Percentiles rank a stretch among this genome's conserved stretches.
These are phyloP conservation scores for Boulengeromyrus knoepffleri DNA, from an alignment of 2,113 vertebrate genomes.

Conservation along the genomic window DNA sequence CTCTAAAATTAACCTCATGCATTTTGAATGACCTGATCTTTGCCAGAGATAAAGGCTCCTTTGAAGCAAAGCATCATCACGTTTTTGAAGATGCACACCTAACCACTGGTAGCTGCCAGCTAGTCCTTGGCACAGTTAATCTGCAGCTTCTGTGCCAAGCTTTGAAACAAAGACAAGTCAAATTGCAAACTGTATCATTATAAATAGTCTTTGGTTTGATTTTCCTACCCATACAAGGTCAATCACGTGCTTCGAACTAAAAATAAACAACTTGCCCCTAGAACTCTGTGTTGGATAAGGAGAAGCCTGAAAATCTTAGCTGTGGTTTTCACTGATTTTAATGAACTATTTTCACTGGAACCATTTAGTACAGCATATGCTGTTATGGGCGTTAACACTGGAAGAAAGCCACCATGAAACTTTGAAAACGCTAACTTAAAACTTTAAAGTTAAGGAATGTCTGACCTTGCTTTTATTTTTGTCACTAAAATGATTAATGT, in stretches of 20 bases:
- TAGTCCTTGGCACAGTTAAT: neutral
- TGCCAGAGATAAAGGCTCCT: neutral
- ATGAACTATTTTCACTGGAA: neutral
- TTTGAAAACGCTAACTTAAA: neutral
- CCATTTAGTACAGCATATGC: neutral
- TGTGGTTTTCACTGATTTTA: neutral
- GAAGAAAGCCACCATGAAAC: neutral
- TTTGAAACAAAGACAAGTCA: neutral
- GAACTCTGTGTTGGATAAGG: neutral
- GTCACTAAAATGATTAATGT: neutral
- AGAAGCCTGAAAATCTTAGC: neutral
- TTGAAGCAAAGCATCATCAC: neutral
- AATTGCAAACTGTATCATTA: neutral
- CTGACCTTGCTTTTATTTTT: neutral
- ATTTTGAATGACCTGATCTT: conserved; percentile 8
- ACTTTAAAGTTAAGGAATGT: neutral
- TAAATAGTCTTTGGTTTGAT: neutral
- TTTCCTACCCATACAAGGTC: neutral
- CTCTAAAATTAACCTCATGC: neutral
- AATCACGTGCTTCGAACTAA: neutral
- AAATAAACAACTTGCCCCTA: neutral
- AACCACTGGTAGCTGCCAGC: neutral
- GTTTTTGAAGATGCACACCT: neutral
- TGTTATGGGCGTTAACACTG: neutral
- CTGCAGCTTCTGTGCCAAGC: neutral